These are phyloP conservation scores for Physocephala rufipes DNA, from an alignment of 2,888 invertebrate genomes.

Conservation along the genomic window DNA sequence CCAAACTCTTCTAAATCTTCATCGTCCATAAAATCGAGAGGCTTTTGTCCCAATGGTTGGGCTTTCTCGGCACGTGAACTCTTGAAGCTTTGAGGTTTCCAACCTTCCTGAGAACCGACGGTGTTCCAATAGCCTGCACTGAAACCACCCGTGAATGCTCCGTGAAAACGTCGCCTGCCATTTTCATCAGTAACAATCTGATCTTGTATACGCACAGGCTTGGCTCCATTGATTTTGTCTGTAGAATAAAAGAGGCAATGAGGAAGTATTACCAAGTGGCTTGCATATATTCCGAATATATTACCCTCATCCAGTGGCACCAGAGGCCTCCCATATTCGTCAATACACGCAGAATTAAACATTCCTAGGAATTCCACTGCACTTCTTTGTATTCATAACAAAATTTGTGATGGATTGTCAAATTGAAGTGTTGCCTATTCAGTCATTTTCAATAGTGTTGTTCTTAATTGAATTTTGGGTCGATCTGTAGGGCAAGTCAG, in stretches of 20 bases:
- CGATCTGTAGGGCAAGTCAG: no score
- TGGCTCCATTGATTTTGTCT: slow-evolving; percentile 69
- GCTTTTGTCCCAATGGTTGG: slow-evolving; percentile 68
- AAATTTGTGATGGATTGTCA: no score
- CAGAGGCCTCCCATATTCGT: slow-evolving; percentile 82
- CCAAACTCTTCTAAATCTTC: slow-evolving; percentile 96
- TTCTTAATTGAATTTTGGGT: no score
- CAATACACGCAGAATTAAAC: slow-evolving; percentile 51
- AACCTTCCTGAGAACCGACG: slow-evolving; percentile 95
- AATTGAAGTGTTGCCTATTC: no score
- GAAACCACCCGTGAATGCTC: slow-evolving; percentile 98
- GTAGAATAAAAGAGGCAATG: slow-evolving; percentile 68
- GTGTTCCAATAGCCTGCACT: slow-evolving; percentile 98
- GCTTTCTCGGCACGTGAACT: slow-evolving; percentile 84
- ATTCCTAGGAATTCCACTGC: background rate
- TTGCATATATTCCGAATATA: background rate
- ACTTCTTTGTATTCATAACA: no score
- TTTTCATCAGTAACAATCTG: slow-evolving; percentile 90
- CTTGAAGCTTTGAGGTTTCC: slow-evolving; percentile 89
- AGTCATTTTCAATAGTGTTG: no score
- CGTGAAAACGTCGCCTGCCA: slow-evolving; percentile 93
- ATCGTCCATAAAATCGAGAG: slow-evolving; percentile 98
- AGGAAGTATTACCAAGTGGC: background rate
- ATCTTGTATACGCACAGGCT: slow-evolving; percentile 82
- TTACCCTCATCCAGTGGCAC: slow-evolving; percentile 86